Base-by-base conservation (phyloP, 35 echinoderm and acorn worm genomes). In the Chiridota heheva region DNA sequence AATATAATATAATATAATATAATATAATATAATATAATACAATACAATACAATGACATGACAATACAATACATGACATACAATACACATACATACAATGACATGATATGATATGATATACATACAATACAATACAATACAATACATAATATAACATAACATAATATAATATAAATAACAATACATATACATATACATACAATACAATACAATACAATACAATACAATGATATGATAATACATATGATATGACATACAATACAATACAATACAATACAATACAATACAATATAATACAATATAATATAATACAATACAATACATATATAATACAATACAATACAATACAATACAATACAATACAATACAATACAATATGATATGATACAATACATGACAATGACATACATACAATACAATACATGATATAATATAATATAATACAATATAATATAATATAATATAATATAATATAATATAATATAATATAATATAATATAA, bases 201-300 rank as follows among this genome's bases (percentile, higher is more conserved):
- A 53, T 53, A 53, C 22, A 53, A 53, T 53, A 53, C 22, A 53
- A 53, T 53, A 53, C n/a, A 53, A 53, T 53, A 53, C n/a, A 53
- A 53, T 53, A 53, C n/a, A 53, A 53, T 53, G n/a, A 13, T 13
- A 53, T 53, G n/a, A 13, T 13, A 53, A 13, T 13, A 13, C 10
- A 53, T 53, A 53, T 53, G n/a, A 53, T 53, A 53, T 53, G n/a
- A n/a, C n/a, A n/a, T n/a, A n/a, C n/a, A 53, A 53, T 53, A 53
- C n/a, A 53, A 53, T 53, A 53, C n/a, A n/a, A 53, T 53, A 53
- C n/a, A 53, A 53, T 53, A 53, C n/a, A 53, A 53, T 53, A 53
- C n/a, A 53, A 53, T 53, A 53, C n/a, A 53, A 53, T 53, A 53
- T n/a, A 53, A 53, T 53, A 53, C n/a, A 53, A 53, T 53, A 53